Base-by-base conservation (phyloP, 1,140 invertebrate genomes). In the Dendrolimus kikuchii region DNA sequence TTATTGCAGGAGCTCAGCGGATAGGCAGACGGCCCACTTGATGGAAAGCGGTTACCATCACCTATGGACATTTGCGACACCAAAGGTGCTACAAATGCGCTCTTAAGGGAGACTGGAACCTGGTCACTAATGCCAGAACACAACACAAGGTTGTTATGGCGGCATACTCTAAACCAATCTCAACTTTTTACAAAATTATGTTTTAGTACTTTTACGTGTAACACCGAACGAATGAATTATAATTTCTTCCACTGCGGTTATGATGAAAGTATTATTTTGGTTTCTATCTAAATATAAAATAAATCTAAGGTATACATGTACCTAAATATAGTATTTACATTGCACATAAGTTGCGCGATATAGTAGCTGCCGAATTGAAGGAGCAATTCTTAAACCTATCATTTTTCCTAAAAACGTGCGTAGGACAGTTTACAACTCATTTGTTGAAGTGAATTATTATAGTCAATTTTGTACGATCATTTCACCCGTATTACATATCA, bases 321-420 rank as follows among this genome's bases (percentile, higher is more conserved):
- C 60, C 63, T 79, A 79, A 51, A 70, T 55, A 71, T 23, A 23
- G 23, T 83, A 83, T 86, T 82, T 86, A 86, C 80, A 86, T 73
- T 62, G 75, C 80, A 81, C 80, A 68, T 44, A 36, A 51, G 42
- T 61, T 57, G 77, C 80, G 76, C 77, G 60, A 73, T 62, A 69
- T 63, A 68, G 46, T 73, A 85, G 80, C 78, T 85, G 81, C 75
- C 75, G 63, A 61, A 59, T 67, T 77, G 82, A 81, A 75, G 75
- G 75, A 74, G 60, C 70, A 75, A 79, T 59, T 48, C 65, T 66
- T 61, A 57, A 49, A 57, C 44, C 10, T 51, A 45, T 38, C 44
- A 37, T 38, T 9, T 51, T 42, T 55, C 54, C 42, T 53, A 59
- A 52, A 49, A 57, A 55, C 55, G 42, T 61, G 62, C 57, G 46